Evolutionary conservation across 2,888 invertebrate species (phyloP).

Genomic region (Horisme vitalbata): DNA sequence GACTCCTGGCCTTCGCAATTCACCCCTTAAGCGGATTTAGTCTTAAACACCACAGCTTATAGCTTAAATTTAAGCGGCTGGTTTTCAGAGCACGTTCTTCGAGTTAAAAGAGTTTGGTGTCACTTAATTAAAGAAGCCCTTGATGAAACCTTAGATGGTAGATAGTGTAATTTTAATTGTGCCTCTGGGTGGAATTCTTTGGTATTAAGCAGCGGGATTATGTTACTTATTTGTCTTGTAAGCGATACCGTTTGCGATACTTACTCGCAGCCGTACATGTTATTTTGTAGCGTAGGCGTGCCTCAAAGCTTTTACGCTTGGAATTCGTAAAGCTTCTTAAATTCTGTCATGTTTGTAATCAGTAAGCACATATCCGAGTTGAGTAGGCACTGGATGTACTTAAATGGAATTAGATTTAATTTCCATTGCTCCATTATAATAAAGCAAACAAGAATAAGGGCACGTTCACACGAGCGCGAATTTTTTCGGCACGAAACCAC

Average conservation of each 20-base stretch:
- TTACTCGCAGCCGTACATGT: neutral
- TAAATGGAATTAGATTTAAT: no score
- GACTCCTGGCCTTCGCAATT: conserved; percentile 40
- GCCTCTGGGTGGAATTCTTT: conserved; percentile 16
- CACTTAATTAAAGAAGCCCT: conserved; percentile 74
- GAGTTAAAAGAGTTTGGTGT: conserved; percentile 58
- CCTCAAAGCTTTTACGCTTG: neutral
- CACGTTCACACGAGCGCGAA: no score
- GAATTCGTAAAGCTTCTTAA: neutral
- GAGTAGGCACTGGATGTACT: no score
- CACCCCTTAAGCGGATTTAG: conserved; percentile 39
- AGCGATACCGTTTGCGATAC: conserved; percentile 7
- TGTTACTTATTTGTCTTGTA: conserved; percentile 17
- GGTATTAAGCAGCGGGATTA: conserved; percentile 10
- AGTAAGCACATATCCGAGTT: no score
- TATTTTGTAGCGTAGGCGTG: conserved; percentile 5
- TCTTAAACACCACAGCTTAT: conserved; percentile 41
- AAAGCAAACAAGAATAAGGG: no score
- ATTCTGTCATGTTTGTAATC: neutral
- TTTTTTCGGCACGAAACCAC: no score
- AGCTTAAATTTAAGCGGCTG: conserved; percentile 40
- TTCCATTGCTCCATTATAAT: no score
- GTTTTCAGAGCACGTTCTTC: conserved; percentile 21
- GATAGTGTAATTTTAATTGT: conserved; percentile 34
- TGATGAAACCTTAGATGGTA: conserved; percentile 62